Percentiles rank a stretch among this genome's conserved stretches.
Conservation (phyloP, 2,888 invertebrate species). For the Dasypolia templi region DNA sequence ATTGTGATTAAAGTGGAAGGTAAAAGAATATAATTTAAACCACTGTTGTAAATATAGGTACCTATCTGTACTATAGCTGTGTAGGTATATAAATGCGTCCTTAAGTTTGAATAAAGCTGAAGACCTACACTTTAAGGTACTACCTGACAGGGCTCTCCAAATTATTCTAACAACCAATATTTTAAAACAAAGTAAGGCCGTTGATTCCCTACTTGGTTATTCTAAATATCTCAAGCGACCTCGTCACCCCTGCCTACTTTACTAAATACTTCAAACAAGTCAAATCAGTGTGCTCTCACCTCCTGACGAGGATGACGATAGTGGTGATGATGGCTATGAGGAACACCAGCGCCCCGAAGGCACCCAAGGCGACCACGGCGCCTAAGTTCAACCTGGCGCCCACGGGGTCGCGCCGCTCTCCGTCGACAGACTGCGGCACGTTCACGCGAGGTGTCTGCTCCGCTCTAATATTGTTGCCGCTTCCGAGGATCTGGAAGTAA, state of each 20-base stretch:
- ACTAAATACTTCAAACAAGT: conserved; percentile 37
- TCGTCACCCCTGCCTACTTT: conserved; percentile 32
- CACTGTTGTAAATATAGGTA: background rate
- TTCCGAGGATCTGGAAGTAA: conserved; percentile 82
- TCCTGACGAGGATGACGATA: conserved; percentile 96
- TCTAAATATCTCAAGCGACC: conserved; percentile 37
- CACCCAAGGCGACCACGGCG: conserved; percentile 96
- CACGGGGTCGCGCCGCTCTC: conserved; percentile 89
- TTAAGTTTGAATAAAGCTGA: background rate
- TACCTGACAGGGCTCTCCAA: conserved; percentile 43
- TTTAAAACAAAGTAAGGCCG: background rate
- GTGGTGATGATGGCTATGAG: conserved; percentile 97
- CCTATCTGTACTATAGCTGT: background rate
- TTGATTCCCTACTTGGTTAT: conserved; percentile 7
- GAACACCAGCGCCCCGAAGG: conserved; percentile 97
- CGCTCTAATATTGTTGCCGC: conserved; percentile 90
- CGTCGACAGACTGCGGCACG: conserved; percentile 92
- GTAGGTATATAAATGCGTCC: background rate
- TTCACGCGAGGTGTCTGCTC: conserved; percentile 93
- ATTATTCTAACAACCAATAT: background rate
- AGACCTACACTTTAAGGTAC: conserved; percentile 78
- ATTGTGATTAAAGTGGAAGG: no score
- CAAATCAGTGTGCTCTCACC: conserved; percentile 90
- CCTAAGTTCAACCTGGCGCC: conserved; percentile 95
- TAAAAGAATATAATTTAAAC: background rate